phyloP scores from a whole-genome alignment of 2,113 vertebrate genomes.

The Steatornis caripensis region DNA sequence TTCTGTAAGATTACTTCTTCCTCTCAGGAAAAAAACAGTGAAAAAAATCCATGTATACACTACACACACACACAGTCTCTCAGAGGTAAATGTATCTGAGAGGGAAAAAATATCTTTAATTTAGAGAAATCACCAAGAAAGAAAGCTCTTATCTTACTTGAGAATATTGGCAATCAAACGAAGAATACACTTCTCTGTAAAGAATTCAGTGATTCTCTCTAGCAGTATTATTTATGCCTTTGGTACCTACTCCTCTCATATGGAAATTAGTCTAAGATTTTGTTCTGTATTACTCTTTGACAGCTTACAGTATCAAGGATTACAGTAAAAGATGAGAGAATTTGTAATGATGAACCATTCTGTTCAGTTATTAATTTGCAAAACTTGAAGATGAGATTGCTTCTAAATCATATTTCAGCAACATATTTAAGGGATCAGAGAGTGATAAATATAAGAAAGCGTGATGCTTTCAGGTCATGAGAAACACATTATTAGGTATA shows the following conservation, averaged over 20 bases:
- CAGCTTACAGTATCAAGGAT: neutral
- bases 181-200: neutral
- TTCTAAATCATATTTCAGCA: slow-evolving; percentile 21
- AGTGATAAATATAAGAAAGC: neutral
- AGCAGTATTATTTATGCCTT: neutral
- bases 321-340: slow-evolving; percentile 37
- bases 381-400: neutral
- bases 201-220: neutral
- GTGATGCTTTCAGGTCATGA: neutral
- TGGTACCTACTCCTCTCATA: neutral
- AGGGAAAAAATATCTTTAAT: neutral
- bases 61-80: neutral
- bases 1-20: neutral
- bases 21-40: neutral
- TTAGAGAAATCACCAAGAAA: neutral
- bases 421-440: slow-evolving; percentile 7
- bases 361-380: neutral
- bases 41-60: neutral
- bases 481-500: neutral
- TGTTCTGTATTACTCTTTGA: slow-evolving; percentile 19
- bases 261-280: slow-evolving; percentile 39
- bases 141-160: neutral
- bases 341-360: slow-evolving; percentile 27
- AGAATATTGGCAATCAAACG: neutral
- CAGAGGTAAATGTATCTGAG: neutral